A percentile compares a stretch with the other conserved stretches of the same genome.
Conservation (phyloP, 1,140 invertebrate species). For the Tribolium castaneum region DNA sequence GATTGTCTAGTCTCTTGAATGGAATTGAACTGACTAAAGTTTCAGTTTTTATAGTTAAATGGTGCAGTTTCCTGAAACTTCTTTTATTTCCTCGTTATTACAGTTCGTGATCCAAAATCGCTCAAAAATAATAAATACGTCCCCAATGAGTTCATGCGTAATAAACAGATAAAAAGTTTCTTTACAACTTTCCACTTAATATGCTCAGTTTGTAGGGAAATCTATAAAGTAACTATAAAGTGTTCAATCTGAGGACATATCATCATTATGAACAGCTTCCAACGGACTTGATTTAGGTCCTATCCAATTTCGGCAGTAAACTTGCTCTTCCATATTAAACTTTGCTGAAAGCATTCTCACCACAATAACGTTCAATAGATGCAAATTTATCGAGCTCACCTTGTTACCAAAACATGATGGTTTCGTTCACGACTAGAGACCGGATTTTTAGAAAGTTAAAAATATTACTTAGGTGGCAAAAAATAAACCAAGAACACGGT, state of each 20-base stretch:
- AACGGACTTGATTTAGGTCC: slow-evolving; percentile 27
- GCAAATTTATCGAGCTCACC: slow-evolving; percentile 19
- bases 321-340: slow-evolving; percentile 30
- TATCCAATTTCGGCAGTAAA: slow-evolving; percentile 16
- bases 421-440: too few relatives aligned
- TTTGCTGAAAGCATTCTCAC: slow-evolving; percentile 19
- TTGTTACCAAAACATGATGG: background rate
- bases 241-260: slow-evolving; percentile 23
- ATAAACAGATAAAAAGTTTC: background rate
- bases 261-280: slow-evolving; percentile 20
- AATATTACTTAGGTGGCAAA: too few relatives aligned
- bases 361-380: slow-evolving; percentile 26
- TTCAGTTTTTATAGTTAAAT: too few relatives aligned
- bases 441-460: too few relatives aligned
- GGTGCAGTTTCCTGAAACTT: too few relatives aligned
- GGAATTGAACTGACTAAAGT: too few relatives aligned
- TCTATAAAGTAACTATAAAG: slow-evolving; percentile 16
- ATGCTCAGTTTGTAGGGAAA: slow-evolving; percentile 22
- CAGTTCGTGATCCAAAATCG: too few relatives aligned
- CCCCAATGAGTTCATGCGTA: background rate
- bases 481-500: too few relatives aligned
- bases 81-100: too few relatives aligned
- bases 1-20: too few relatives aligned
- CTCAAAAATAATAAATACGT: background rate
- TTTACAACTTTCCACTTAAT: slow-evolving; percentile 4